Conservation (phyloP, 1,140 invertebrate genomes). For the Trichogramma pretiosum region DNA sequence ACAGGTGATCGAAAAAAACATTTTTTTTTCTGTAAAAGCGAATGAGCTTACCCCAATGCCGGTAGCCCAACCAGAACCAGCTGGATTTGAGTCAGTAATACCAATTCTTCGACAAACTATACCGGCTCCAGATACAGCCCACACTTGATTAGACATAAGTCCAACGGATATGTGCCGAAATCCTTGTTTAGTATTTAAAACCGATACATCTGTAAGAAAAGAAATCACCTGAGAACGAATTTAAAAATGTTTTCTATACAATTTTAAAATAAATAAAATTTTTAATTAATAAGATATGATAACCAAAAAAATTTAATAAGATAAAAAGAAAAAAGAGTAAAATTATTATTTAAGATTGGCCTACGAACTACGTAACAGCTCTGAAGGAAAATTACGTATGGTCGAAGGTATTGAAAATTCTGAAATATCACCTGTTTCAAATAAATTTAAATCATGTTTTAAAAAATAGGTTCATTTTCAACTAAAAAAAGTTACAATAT, state of each 20-base stretch:
- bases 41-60: slow-evolving; percentile 57
- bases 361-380: slow-evolving; percentile 13
- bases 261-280: too few species aligned
- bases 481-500: slow-evolving; percentile 10
- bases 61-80: slow-evolving; percentile 66
- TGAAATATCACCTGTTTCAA: slow-evolving; percentile 6
- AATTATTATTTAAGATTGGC: neutral
- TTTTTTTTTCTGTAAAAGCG: too few species aligned
- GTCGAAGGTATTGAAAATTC: slow-evolving; percentile 3
- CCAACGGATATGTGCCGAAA: slow-evolving; percentile 60
- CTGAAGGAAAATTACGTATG: slow-evolving; percentile 11
- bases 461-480: slow-evolving; percentile 16
- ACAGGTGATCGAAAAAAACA: too few species aligned
- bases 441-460: slow-evolving; percentile 1
- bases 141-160: slow-evolving; percentile 50
- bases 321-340: neutral
- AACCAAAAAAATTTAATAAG: neutral
- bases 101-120: slow-evolving; percentile 63
- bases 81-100: slow-evolving; percentile 57
- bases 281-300: neutral
- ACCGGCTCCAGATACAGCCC: slow-evolving; percentile 65
- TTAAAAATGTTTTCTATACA: too few species aligned
- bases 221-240: too few species aligned
- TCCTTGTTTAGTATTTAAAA: slow-evolving; percentile 42
- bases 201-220: slow-evolving; percentile 31